A percentile compares a stretch with the other conserved stretches of the same genome.
phyloP scores from a whole-genome alignment of 2,113 vertebrate species.

The Tyto alba region DNA sequence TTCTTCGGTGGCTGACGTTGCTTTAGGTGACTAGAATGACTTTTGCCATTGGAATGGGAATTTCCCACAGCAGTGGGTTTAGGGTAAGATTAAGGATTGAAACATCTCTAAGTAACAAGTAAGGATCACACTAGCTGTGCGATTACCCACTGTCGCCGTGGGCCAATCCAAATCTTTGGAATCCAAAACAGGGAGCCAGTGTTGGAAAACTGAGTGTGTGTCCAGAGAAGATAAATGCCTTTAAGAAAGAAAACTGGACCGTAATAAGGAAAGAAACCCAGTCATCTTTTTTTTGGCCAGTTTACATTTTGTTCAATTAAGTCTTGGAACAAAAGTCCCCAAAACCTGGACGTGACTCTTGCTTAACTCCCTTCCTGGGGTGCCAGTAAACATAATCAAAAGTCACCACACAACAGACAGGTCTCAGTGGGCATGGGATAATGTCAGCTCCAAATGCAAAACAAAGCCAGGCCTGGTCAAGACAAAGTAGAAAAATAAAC shows the following conservation, averaged over 20 bases:
- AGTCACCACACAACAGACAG: background rate
- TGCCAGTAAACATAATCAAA: background rate
- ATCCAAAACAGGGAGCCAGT: background rate
- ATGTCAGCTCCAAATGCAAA: background rate
- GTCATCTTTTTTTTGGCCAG: background rate
- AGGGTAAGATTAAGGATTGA: background rate
- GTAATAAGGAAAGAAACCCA: background rate
- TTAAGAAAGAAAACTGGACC: background rate
- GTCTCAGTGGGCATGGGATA: background rate
- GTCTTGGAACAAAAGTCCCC: background rate
- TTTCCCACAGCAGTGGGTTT: background rate
- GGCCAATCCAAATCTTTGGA: background rate
- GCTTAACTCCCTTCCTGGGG: background rate
- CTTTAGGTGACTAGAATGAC: background rate
- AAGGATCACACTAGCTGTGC: background rate
- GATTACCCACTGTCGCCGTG: background rate
- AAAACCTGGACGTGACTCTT: background rate
- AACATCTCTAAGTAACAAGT: background rate
- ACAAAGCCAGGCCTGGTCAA: background rate
- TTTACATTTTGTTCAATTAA: background rate
- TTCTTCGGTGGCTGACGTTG: fast-evolving
- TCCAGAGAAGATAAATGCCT: background rate
- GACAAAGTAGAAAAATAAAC: background rate
- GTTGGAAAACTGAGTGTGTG: background rate
- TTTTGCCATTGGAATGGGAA: background rate